Conservation (phyloP, 2,797 vertebrate genomes). For the Dendrocincla fuliginosa region DNA sequence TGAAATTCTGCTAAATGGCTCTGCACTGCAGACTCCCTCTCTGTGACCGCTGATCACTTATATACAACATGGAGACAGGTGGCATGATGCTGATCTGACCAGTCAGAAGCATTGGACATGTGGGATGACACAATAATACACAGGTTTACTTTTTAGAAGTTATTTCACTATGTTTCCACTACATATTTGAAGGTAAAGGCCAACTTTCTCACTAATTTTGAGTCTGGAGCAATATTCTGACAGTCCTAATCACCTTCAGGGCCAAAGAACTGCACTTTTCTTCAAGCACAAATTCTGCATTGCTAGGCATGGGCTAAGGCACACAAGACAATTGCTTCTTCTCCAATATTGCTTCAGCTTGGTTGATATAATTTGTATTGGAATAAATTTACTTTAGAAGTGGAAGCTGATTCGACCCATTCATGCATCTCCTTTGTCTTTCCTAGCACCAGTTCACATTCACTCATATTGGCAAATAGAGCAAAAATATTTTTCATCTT, state of each 20-base stretch:
- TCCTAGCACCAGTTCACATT: not conserved
- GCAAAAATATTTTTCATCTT: not conserved
- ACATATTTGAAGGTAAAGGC: not conserved
- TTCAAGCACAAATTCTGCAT: not conserved
- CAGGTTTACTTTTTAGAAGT: not conserved
- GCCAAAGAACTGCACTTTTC: not conserved
- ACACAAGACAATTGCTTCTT: not conserved
- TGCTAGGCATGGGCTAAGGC: not conserved
- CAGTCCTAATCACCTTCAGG: not conserved
- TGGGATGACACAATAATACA: too few species aligned
- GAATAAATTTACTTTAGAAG: not conserved
- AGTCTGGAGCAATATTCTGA: not conserved
- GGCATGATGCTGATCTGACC: not conserved
- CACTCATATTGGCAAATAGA: not conserved
- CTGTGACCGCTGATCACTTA: too few species aligned
- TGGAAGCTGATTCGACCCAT: not conserved
- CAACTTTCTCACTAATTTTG: not conserved
- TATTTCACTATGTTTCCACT: not conserved
- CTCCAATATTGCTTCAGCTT: not conserved
- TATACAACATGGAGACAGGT: fast-evolving
- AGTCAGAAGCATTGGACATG: not conserved
- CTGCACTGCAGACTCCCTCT: not conserved
- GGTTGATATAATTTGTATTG: not conserved
- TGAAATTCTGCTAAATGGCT: not conserved
- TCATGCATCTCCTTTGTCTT: not conserved